Conservation (phyloP, 2,113 vertebrate genomes). For the Catharus minimus region DNA sequence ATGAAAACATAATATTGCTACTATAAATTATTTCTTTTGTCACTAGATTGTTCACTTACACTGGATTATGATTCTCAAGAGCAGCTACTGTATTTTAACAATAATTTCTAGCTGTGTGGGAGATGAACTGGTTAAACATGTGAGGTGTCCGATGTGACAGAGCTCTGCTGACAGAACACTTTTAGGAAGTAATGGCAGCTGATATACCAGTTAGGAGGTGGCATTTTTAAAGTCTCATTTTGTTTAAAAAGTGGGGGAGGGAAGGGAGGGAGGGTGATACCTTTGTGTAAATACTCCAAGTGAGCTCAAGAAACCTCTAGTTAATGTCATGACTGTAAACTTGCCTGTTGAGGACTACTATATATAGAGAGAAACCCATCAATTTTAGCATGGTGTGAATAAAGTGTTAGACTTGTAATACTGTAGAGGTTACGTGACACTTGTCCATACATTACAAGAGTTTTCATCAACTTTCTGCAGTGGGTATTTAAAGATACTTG, state of each 20-base stretch:
- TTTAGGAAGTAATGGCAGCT: conserved; percentile 40
- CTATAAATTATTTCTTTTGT: conserved; percentile 9
- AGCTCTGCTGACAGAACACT: not conserved
- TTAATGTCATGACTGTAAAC: conserved; percentile 50
- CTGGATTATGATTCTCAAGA: conserved; percentile 35
- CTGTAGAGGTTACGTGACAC: conserved; percentile 4
- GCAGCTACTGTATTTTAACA: not conserved
- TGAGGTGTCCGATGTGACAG: not conserved
- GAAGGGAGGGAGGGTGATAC: not conserved
- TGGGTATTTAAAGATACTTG: conserved; percentile 27
- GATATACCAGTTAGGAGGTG: conserved; percentile 16
- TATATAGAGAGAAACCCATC: conserved; percentile 2
- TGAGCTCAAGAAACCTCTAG: conserved; percentile 29
- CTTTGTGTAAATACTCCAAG: conserved; percentile 45
- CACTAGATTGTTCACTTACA: not conserved
- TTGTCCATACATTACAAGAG: conserved; percentile 10
- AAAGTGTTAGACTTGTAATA: conserved; percentile 53
- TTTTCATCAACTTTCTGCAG: conserved; percentile 31
- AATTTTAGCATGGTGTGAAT: conserved; percentile 59
- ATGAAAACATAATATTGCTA: not conserved
- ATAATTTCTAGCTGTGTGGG: not conserved
- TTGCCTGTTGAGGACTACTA: conserved; percentile 41
- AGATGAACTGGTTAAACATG: not conserved
- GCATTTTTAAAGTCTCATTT: conserved; percentile 32
- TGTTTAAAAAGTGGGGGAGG: accelerated